Conservation (phyloP, 2,113 vertebrate genomes). For the Microcebus jonahi region DNA sequence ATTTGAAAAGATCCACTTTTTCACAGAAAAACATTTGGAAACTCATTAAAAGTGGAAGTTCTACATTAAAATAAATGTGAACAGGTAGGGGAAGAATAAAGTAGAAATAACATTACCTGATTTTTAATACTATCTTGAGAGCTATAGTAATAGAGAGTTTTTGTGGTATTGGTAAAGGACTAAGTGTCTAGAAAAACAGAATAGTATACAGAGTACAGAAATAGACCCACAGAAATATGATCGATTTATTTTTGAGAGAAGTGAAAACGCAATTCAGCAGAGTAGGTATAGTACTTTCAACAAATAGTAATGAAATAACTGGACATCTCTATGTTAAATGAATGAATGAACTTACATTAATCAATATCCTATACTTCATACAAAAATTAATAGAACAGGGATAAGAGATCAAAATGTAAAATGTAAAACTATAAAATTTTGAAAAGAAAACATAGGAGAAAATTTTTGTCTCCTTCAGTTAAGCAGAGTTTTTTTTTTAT, state of each 20-base stretch:
- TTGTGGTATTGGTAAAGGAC: background rate
- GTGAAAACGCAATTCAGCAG: background rate
- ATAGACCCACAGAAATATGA: background rate
- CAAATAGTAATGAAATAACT: background rate
- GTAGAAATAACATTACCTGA: background rate
- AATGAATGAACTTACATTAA: background rate
- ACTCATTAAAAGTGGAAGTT: slow-evolving; percentile 44
- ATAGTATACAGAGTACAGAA: background rate
- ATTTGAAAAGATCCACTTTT: slow-evolving; percentile 68
- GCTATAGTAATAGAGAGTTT: background rate
- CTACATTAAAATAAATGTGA: slow-evolving; percentile 77
- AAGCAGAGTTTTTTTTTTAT: background rate
- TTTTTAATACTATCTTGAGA: background rate
- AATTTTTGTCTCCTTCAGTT: background rate
- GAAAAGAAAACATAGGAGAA: background rate
- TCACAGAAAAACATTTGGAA: slow-evolving; percentile 56
- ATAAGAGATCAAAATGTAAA: background rate
- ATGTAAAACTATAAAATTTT: background rate
- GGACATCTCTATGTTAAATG: background rate
- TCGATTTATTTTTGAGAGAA: background rate
- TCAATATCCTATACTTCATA: background rate
- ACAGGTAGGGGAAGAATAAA: background rate
- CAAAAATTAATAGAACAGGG: background rate
- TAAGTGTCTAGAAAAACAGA: background rate
- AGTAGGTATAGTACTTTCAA: background rate